Evolutionary conservation across 1,140 invertebrate genomes (phyloP).

Genomic region (Diplogasteroides magnus): DNA sequence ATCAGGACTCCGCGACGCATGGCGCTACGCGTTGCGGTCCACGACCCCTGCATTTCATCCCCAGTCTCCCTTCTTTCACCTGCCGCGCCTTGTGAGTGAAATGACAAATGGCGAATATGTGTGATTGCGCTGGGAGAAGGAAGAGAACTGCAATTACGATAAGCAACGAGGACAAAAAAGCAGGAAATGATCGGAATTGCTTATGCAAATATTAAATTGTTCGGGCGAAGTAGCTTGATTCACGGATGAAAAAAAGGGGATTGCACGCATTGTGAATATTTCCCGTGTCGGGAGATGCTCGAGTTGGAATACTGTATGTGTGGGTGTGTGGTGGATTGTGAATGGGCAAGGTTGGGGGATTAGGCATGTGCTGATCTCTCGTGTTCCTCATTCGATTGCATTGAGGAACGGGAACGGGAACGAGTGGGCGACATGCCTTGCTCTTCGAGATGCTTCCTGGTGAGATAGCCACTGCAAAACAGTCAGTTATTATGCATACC

Average conservation of each 20-base stretch:
- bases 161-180: too few species aligned
- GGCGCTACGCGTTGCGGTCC: too few species aligned
- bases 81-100: too few species aligned
- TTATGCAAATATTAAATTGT: too few species aligned
- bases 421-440: constrained; percentile 40
- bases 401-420: constrained; percentile 41
- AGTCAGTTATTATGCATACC: constrained; percentile 7
- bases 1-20: too few species aligned
- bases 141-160: too few species aligned
- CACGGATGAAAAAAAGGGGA: not conserved
- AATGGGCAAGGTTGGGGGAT: not conserved
- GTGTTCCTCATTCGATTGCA: constrained; percentile 28
- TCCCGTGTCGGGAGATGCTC: not conserved
- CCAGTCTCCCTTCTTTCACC: too few species aligned
- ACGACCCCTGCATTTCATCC: too few species aligned
- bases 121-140: too few species aligned
- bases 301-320: not conserved
- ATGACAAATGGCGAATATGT: too few species aligned
- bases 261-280: not conserved
- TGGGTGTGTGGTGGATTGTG: too few species aligned
- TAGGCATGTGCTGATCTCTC: not conserved
- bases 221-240: not conserved
- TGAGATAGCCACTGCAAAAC: constrained; percentile 49
- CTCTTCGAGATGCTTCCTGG: constrained; percentile 48
- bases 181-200: too few species aligned